These are phyloP conservation scores for Percina caprodes DNA, from an alignment of 2,113 vertebrate genomes.

Conservation along the genomic window DNA sequence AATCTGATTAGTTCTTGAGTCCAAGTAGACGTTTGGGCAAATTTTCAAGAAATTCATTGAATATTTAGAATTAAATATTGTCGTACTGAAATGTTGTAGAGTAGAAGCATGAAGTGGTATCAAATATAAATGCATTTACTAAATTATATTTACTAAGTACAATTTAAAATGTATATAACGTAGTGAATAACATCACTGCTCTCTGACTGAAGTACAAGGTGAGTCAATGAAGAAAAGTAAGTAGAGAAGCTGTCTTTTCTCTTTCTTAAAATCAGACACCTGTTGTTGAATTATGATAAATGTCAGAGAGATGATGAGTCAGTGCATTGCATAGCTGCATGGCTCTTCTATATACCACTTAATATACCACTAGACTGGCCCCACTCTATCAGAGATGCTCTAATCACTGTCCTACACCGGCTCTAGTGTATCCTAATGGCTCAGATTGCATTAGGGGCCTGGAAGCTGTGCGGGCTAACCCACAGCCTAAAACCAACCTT, in stretches of 20 bases:
- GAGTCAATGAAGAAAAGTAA: slow-evolving; percentile 11
- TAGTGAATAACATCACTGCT: background rate
- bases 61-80: too few species aligned
- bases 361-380: slow-evolving; percentile 48
- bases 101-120: background rate
- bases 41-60: too few species aligned
- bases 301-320: slow-evolving; percentile 51
- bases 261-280: background rate
- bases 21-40: too few species aligned
- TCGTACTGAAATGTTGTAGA: too few species aligned
- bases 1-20: too few species aligned
- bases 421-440: slow-evolving; percentile 68
- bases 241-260: background rate
- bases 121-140: background rate
- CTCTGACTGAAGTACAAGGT: background rate
- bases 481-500: slow-evolving; percentile 37
- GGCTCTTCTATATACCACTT: slow-evolving; percentile 52
- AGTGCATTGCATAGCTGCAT: slow-evolving; percentile 41
- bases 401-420: slow-evolving; percentile 48
- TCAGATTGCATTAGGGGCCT: slow-evolving; percentile 65
- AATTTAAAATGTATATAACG: too few species aligned
- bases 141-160: too few species aligned
- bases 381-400: slow-evolving; percentile 59
- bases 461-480: slow-evolving; percentile 46
- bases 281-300: slow-evolving; percentile 44